Conservation (phyloP, 2,113 vertebrate genomes). For the Chunga burmeisteri region DNA sequence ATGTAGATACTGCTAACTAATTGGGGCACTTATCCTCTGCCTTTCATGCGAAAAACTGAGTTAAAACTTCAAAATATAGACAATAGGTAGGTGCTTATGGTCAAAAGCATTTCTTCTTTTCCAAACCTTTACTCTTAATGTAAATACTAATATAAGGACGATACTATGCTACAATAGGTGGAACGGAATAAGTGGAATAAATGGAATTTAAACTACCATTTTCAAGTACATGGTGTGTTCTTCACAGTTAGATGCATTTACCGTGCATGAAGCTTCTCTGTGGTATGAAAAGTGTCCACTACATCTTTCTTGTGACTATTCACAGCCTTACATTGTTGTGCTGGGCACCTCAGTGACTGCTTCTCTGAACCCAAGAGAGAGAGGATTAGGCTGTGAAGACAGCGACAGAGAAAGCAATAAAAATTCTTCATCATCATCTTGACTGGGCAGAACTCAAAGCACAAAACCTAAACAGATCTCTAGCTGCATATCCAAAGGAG, state of each 20-base stretch:
- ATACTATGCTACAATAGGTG: background rate
- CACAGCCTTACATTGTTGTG: background rate
- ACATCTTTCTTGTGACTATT: background rate
- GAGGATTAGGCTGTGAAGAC: background rate
- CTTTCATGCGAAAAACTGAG: conserved; percentile 38
- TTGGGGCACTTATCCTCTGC: background rate
- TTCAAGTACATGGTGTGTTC: background rate
- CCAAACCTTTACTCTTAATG: background rate
- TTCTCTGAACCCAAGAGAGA: background rate
- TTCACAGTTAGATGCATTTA: background rate
- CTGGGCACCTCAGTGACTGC: background rate
- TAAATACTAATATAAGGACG: background rate
- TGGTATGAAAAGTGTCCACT: background rate
- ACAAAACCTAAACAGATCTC: background rate
- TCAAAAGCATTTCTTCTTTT: background rate
- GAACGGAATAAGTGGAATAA: background rate
- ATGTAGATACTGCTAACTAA: conserved; percentile 41
- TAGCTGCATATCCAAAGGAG: background rate
- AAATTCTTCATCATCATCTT: background rate
- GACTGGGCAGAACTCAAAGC: background rate
- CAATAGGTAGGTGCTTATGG: background rate
- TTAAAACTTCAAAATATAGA: conserved; percentile 18
- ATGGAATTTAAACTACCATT: background rate
- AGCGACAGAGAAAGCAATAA: background rate
- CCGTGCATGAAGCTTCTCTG: background rate